Conservation (phyloP, 92 coral and sea anemone species). For the Phymanthus crucifer region DNA sequence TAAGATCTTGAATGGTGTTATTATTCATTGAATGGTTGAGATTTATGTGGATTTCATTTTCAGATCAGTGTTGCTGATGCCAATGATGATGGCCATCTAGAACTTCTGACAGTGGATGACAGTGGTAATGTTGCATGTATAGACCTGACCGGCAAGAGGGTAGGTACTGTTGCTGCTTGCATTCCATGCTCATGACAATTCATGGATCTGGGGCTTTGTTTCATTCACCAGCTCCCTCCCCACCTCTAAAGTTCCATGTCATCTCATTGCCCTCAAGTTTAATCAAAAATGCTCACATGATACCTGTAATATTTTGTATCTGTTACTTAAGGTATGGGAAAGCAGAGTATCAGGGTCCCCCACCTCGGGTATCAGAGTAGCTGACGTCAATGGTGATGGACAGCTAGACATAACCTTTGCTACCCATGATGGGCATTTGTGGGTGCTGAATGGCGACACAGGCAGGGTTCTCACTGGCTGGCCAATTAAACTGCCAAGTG, state of each 20-base stretch:
- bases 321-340: conserved; percentile 93
- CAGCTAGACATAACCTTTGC: conserved; percentile 76
- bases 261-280: neutral
- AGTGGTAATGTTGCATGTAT: conserved; percentile 92
- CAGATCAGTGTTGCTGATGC: conserved; percentile 91
- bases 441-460: conserved; percentile 83
- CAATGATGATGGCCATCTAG: conserved; percentile 77
- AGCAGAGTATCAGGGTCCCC: conserved; percentile 78
- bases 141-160: conserved; percentile 62
- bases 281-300: no score
- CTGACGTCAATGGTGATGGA: conserved; percentile 87
- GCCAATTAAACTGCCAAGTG: conserved; percentile 79
- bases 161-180: conserved; percentile 27
- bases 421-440: conserved; percentile 90
- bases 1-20: no score
- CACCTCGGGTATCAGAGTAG: conserved; percentile 82
- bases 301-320: no score
- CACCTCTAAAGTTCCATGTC: no score
- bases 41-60: neutral
- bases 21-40: no score
- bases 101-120: conserved; percentile 74
- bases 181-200: no score
- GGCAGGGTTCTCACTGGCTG: conserved; percentile 77
- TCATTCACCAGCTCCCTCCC: no score
- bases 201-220: no score